Evolutionary conservation across 2,113 vertebrate species (phyloP).

Genomic region (Hippocampus mohnikei): DNA sequence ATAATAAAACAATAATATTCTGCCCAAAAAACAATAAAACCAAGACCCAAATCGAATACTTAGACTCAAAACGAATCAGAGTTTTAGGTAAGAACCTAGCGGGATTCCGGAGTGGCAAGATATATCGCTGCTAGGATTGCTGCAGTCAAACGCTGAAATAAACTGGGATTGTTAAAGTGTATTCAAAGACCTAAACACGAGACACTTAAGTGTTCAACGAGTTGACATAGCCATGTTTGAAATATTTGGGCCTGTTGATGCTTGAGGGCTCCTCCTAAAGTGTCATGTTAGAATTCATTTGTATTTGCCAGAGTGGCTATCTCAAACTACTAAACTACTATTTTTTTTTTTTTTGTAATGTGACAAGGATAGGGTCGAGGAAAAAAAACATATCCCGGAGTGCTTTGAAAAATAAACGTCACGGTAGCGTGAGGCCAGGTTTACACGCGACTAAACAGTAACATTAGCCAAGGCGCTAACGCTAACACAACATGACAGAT

Average conservation of each 20-base stretch:
- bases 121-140: not conserved
- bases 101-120: slow-evolving; percentile 12
- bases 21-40: slow-evolving; percentile 38
- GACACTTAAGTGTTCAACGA: not conserved
- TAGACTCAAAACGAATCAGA: slow-evolving; percentile 49
- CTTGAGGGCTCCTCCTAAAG: not conserved
- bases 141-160: not conserved
- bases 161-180: not conserved
- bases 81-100: slow-evolving; percentile 13
- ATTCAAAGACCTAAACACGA: not conserved
- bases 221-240: not conserved
- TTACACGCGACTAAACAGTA: not conserved
- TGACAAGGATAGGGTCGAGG: not conserved
- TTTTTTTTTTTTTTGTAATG: not conserved
- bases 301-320: not conserved
- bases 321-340: not conserved
- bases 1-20: slow-evolving; percentile 28
- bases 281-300: not conserved
- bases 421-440: not conserved
- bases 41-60: slow-evolving; percentile 48
- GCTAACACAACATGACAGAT: slow-evolving; percentile 1
- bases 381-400: not conserved
- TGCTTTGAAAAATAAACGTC: not conserved
- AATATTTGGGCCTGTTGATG: not conserved
- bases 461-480: not conserved